Base-by-base conservation (phyloP, 2,888 invertebrate genomes). In the Mesochorus sp. region DNA sequence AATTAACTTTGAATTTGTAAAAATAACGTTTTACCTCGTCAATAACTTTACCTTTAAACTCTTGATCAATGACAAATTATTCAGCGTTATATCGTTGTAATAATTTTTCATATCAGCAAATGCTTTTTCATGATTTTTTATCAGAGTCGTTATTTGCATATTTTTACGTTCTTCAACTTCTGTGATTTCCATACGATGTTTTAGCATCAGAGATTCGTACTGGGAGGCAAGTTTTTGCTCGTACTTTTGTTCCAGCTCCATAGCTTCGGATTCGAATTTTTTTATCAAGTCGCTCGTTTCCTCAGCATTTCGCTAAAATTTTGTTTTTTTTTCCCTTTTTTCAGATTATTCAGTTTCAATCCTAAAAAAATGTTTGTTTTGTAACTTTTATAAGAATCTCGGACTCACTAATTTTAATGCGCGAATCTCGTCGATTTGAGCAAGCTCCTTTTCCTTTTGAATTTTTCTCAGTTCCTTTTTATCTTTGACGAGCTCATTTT, bases 111-210 rank as follows among this genome's bases (percentile, higher is more conserved):
- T 95, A 89, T 98, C 97, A 47, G 94, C 93, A 88, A 97, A 97
- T 0, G 97, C 95, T 83, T 94, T 94, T 80, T 97, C 97, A 87
- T 99, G 98, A 85, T 95, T 94, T 34, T 94, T 93, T 80, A 96
- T 96, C 76, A 98, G 91, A 39, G 95, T 95, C 6, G 95, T 94
- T 2, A 98, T 94, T 88, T 98, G 98, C 61, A 94, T 94, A 91
- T 97, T 97, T 91, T 98, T 98, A 44, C 97, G 93, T 87, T 98
- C 97, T 88, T 98, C 97, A 5, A 97, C 95, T 91, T 98, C 97
- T 59, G 95, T 94, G 88, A 97, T 94, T 92, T 98, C 98, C 91
- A 95, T 95, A 85, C 94, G 94, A 85, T 95, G 95, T 85, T 95
- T 95, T 0, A 95, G 93, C 4, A 94, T 94, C 49, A 96, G 90